phyloP scores from a whole-genome alignment of 2,113 vertebrate genomes.

The Sylvia atricapilla region DNA sequence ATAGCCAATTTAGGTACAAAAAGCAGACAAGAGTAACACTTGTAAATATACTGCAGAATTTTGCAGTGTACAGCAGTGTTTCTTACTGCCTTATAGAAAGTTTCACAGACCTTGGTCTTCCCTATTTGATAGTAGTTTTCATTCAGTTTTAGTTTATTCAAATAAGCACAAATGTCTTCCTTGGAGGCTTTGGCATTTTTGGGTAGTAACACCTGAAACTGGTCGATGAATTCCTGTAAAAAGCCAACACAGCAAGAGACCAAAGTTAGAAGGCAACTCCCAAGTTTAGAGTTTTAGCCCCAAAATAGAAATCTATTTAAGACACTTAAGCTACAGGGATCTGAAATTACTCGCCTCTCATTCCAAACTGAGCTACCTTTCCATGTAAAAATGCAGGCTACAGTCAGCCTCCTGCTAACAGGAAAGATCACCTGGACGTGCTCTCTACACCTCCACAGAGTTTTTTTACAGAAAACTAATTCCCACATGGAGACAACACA shows the following conservation, averaged over 20 bases:
- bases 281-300: not conserved
- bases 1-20: not conserved
- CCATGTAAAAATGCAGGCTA: not conserved
- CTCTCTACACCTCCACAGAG: not conserved
- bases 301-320: not conserved
- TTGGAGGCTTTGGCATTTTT: constrained; percentile 78
- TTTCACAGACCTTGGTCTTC: constrained; percentile 87
- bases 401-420: not conserved
- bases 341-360: not conserved
- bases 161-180: constrained; percentile 80
- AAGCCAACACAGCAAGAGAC: not conserved
- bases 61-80: not conserved
- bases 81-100: not conserved
- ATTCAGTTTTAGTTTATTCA: constrained; percentile 82
- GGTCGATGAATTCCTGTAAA: constrained; percentile 88
- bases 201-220: constrained; percentile 91
- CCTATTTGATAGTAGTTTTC: constrained; percentile 91
- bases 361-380: not conserved
- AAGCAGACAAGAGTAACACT: not conserved
- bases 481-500: not conserved
- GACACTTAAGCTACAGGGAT: not conserved
- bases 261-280: not conserved
- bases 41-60: not conserved
- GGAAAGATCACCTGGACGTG: not conserved
- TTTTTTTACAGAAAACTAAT: not conserved